Conservation (phyloP, 2,797 vertebrate genomes). For the Champsocephalus esox region DNA sequence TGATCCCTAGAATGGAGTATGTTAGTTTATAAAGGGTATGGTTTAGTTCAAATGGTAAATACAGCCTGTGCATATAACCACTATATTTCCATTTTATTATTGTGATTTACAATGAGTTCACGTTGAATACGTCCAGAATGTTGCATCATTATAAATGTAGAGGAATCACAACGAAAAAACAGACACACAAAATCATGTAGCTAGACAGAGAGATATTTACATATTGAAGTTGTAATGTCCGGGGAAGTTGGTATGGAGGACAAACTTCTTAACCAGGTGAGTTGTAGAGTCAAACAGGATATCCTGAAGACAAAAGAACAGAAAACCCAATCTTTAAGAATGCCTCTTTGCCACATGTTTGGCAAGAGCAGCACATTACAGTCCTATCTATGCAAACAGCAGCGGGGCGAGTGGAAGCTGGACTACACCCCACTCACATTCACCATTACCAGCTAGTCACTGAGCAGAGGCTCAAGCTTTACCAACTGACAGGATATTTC, state of each 20-base stretch:
- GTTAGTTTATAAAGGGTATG: not conserved
- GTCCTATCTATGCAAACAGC: conserved; percentile 25
- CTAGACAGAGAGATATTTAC: conserved; percentile 81
- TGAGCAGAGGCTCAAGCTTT: not conserved
- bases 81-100: not conserved
- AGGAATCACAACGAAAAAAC: not conserved
- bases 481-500: not conserved
- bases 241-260: conserved; percentile 97
- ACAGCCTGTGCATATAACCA: not conserved
- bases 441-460: not conserved
- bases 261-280: conserved; percentile 99
- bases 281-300: conserved; percentile 98
- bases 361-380: not conserved
- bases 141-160: not conserved
- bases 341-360: not conserved
- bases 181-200: not conserved
- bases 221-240: conserved; percentile 99
- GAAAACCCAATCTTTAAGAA: not conserved
- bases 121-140: not conserved
- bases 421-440: not conserved
- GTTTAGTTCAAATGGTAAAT: not conserved
- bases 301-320: conserved; percentile 85
- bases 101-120: not conserved
- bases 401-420: not conserved
- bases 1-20: no score